These are phyloP conservation scores for Rafetus swinhoei DNA, from an alignment of 2,113 vertebrate genomes.

Conservation along the genomic window DNA sequence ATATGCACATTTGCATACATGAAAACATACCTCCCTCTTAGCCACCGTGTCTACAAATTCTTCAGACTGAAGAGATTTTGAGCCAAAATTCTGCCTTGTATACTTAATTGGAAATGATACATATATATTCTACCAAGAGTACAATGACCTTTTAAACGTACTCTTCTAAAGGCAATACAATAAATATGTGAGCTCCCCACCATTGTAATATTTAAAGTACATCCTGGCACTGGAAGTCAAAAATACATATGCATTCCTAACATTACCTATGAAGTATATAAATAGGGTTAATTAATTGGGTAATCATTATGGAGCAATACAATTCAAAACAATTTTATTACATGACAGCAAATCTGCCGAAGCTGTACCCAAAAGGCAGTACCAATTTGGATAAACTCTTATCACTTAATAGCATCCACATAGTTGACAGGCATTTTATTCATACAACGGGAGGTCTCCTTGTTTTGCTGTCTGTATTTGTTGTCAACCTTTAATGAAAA, in stretches of 20 bases:
- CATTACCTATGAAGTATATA: not conserved
- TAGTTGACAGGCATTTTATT: not conserved
- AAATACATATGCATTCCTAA: not conserved
- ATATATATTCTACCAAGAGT: not conserved
- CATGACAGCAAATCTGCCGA: not conserved
- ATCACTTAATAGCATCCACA: not conserved
- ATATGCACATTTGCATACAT: rapidly evolving
- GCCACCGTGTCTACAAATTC: not conserved
- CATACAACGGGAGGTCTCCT: not conserved
- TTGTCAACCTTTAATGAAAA: not conserved
- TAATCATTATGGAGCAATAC: not conserved
- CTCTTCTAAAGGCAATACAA: not conserved
- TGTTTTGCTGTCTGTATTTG: not conserved
- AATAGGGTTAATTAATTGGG: not conserved
- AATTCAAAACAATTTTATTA: not conserved
- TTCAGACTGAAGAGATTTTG: not conserved
- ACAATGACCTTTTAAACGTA: not conserved
- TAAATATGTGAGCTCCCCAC: not conserved
- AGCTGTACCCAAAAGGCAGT: not conserved
- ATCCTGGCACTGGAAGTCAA: too few relatives aligned
- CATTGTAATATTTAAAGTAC: not conserved
- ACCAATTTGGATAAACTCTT: not conserved
- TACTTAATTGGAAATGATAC: not conserved
- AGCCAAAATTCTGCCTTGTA: not conserved
- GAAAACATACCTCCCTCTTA: not conserved